phyloP scores from a whole-genome alignment of 2,797 vertebrate species.

The Helostoma temminkii region DNA sequence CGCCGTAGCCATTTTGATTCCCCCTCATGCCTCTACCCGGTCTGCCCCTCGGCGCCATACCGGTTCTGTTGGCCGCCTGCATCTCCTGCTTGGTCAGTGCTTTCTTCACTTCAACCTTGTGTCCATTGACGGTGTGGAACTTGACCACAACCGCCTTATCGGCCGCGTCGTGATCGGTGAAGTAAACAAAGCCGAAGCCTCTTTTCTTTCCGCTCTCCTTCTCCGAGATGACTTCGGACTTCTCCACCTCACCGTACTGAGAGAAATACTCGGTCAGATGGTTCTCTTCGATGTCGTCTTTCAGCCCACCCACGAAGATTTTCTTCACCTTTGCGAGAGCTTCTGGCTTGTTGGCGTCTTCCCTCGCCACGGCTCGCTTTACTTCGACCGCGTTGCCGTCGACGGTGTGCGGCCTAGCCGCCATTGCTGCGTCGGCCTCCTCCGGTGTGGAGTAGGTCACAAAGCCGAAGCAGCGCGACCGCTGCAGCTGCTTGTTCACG shows the following conservation, averaged over 20 bases:
- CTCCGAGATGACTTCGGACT: constrained; percentile 96
- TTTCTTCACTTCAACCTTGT: constrained; percentile 98
- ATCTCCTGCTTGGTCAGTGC: constrained; percentile 97
- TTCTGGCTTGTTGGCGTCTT: constrained; percentile 95
- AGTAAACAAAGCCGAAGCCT: constrained; percentile 98
- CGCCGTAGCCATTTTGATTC: constrained; percentile 88
- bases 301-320: constrained; percentile 94
- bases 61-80: constrained; percentile 86
- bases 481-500: constrained; percentile 95
- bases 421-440: constrained; percentile 96
- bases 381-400: constrained; percentile 96
- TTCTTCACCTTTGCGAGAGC: constrained; percentile 98
- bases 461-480: constrained; percentile 97
- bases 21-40: constrained; percentile 88
- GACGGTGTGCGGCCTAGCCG: constrained; percentile 94
- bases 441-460: constrained; percentile 95
- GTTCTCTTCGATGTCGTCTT: constrained; percentile 92
- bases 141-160: constrained; percentile 97
- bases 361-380: constrained; percentile 96
- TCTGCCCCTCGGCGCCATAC: constrained; percentile 79
- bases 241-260: constrained; percentile 94
- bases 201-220: constrained; percentile 96
- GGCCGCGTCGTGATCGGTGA: constrained; percentile 94
- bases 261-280: constrained; percentile 91
- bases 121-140: constrained; percentile 94